Percentiles rank a stretch among this genome's conserved stretches.
These are phyloP conservation scores for Epinotia bilunana DNA, from an alignment of 2,888 invertebrate species.

Conservation along the genomic window DNA sequence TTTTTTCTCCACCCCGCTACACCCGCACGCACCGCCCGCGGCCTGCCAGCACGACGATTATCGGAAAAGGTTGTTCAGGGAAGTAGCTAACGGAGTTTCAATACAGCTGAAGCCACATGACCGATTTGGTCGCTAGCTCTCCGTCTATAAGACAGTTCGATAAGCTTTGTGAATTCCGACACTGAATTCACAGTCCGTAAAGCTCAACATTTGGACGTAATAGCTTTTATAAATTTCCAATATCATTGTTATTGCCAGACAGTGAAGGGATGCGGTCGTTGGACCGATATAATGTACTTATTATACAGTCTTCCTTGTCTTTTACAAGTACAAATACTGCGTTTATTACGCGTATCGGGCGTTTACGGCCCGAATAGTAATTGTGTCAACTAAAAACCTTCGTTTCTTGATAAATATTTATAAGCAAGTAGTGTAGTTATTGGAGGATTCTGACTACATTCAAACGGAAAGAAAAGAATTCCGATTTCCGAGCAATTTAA, in stretches of 20 bases:
- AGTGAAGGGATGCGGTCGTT: conserved; percentile 67
- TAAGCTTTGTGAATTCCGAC: neutral
- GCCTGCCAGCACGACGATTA: too few relatives aligned
- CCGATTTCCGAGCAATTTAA: neutral
- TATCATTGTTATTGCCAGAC: conserved; percentile 63
- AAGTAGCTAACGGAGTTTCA: too few relatives aligned
- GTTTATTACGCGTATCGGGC: conserved; percentile 64
- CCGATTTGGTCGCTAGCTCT: too few relatives aligned
- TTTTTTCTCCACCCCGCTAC: too few relatives aligned
- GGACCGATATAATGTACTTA: conserved; percentile 67
- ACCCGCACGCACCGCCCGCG: too few relatives aligned
- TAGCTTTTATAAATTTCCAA: conserved; percentile 68
- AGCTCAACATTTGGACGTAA: conserved; percentile 61
- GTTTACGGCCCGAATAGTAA: conserved; percentile 64
- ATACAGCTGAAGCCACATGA: too few relatives aligned
- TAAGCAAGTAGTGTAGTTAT: conserved; percentile 3
- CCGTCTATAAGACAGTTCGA: too few relatives aligned
- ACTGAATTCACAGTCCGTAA: conserved; percentile 67
- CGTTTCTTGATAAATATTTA: conserved; percentile 18
- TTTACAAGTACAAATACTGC: conserved; percentile 58
- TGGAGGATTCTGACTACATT: neutral
- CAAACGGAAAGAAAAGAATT: too few relatives aligned
- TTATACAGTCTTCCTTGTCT: conserved; percentile 65
- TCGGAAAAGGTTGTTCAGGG: too few relatives aligned
- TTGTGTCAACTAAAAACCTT: conserved; percentile 58